These are phyloP conservation scores for Panthera tigris DNA, from an alignment of 2,113 vertebrate species.

Conservation along the genomic window DNA sequence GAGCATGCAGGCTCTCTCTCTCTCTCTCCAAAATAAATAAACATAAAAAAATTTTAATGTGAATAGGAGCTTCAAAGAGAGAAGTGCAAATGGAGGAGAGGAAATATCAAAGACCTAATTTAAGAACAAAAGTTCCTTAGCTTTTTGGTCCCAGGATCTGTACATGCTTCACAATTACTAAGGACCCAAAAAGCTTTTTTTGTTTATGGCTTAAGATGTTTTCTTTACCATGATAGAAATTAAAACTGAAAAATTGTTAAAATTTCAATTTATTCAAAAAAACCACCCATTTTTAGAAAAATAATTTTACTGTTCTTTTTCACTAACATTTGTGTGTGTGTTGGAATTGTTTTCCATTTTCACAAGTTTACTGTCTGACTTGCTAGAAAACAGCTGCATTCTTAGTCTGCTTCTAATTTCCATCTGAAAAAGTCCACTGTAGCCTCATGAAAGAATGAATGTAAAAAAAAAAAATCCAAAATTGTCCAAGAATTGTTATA, in stretches of 20 bases:
- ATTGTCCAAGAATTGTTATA: neutral
- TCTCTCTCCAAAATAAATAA: no score
- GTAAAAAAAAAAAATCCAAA: neutral
- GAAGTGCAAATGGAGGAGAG: neutral
- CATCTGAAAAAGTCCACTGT: neutral
- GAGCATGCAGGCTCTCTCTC: no score
- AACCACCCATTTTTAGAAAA: slow-evolving; percentile 9
- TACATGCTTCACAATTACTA: neutral
- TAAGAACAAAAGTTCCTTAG: neutral
- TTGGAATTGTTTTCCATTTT: slow-evolving; percentile 10
- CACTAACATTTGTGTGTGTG: neutral
- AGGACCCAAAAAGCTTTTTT: neutral
- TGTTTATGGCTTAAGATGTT: neutral
- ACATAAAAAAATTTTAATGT: no score
- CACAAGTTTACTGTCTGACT: neutral
- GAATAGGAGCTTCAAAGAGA: neutral
- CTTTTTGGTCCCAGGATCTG: neutral
- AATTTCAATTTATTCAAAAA: neutral
- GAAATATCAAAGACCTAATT: neutral
- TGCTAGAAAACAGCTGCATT: neutral
- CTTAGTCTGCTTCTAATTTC: neutral
- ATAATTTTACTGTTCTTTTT: neutral
- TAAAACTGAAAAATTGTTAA: slow-evolving; percentile 27
- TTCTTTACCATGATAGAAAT: neutral
- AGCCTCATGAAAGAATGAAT: neutral